These are phyloP conservation scores for Caenorhabditis wallacei DNA, from an alignment of 2,888 invertebrate species.

Conservation along the genomic window DNA sequence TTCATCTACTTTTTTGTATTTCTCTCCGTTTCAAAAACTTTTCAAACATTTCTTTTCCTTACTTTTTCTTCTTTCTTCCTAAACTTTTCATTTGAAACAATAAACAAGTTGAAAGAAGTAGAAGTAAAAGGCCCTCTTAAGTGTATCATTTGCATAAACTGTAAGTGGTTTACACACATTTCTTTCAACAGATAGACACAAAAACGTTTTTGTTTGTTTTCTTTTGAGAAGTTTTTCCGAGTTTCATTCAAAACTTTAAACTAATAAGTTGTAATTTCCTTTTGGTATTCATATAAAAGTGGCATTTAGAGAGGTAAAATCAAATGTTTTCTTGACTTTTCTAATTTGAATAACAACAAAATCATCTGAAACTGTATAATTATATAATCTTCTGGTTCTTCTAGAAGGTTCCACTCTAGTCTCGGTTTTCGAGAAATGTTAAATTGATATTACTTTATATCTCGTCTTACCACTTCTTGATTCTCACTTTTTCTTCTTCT, in stretches of 20 bases:
- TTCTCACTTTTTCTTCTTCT: not conserved
- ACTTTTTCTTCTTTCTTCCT: not conserved
- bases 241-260: not conserved
- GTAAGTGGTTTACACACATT: constrained; percentile 40
- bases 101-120: constrained; percentile 13
- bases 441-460: not conserved
- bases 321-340: not conserved
- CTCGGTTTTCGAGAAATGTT: not conserved
- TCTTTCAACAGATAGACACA: not conserved
- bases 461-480: not conserved
- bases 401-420: not conserved
- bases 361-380: constrained; percentile 1
- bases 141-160: constrained; percentile 43
- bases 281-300: not conserved
- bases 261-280: not conserved
- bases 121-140: constrained; percentile 10
- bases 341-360: not conserved
- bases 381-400: not conserved
- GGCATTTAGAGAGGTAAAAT: not conserved
- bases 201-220: constrained; percentile 21
- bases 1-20: no score
- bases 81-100: constrained; percentile 1
- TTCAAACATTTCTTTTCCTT: not conserved
- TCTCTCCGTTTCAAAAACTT: not conserved
- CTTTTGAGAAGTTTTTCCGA: not conserved